Evolutionary conservation across 1,140 invertebrate genomes (phyloP).

Genomic region (Mizuhopecten yessoensis): DNA sequence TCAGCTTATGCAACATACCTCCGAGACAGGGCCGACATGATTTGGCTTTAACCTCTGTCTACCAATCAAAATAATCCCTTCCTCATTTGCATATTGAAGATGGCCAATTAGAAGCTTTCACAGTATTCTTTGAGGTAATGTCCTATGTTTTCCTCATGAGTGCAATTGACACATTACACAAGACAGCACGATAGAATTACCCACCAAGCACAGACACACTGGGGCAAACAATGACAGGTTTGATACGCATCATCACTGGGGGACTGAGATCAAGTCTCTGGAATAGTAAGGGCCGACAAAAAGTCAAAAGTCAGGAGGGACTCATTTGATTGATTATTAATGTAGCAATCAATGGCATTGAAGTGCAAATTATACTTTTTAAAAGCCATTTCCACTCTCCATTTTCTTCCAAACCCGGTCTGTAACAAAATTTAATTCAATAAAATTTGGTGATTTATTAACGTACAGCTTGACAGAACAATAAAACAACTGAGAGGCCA

Average conservation of each 20-base stretch:
- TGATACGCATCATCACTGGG: background rate
- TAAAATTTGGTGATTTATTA: too few relatives aligned
- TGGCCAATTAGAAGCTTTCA: background rate
- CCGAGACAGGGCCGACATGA: background rate
- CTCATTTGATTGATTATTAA: too few relatives aligned
- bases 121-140: background rate
- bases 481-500: too few relatives aligned
- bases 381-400: too few relatives aligned
- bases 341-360: too few relatives aligned
- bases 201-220: background rate
- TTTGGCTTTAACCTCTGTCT: background rate
- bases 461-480: too few relatives aligned
- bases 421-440: too few relatives aligned
- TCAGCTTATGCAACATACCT: background rate
- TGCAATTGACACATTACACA: background rate
- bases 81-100: conserved; percentile 7
- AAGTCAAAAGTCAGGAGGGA: too few relatives aligned
- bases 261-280: background rate
- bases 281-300: background rate
- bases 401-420: background rate
- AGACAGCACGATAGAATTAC: background rate
- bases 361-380: too few relatives aligned
- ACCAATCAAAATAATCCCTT: background rate
- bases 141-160: too few relatives aligned
- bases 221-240: background rate